These are phyloP conservation scores for Palloptera scutellata DNA, from an alignment of 2,888 invertebrate species.

Conservation along the genomic window DNA sequence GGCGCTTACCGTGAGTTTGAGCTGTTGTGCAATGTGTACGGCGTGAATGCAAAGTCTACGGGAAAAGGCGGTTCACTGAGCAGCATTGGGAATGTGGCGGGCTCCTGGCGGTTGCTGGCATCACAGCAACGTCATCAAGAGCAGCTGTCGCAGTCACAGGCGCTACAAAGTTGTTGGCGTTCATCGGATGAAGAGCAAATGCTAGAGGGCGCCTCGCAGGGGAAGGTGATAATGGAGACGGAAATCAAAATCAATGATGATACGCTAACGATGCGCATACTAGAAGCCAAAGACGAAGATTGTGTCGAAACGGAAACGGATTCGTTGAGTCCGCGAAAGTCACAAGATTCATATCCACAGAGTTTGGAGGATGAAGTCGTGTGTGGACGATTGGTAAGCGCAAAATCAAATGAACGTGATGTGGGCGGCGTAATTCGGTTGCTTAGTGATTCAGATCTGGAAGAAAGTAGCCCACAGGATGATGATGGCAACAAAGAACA, in stretches of 20 bases:
- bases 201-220: slow-evolving; percentile 63
- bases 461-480: slow-evolving; percentile 62
- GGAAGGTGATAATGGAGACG: slow-evolving; percentile 80
- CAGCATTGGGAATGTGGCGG: slow-evolving; percentile 30
- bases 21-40: slow-evolving; percentile 70
- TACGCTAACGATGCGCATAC: slow-evolving; percentile 83
- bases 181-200: slow-evolving; percentile 46
- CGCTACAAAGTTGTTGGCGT: slow-evolving; percentile 43
- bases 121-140: slow-evolving; percentile 23
- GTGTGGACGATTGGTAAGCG: slow-evolving; percentile 60
- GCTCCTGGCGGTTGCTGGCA: slow-evolving; percentile 34
- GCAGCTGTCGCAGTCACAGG: slow-evolving; percentile 32
- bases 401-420: slow-evolving; percentile 40
- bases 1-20: slow-evolving; percentile 69
- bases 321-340: slow-evolving; percentile 50
- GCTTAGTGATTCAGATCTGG: slow-evolving; percentile 70
- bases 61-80: slow-evolving; percentile 16
- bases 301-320: slow-evolving; percentile 39
- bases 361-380: slow-evolving; percentile 49
- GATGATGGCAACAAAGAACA: not conserved
- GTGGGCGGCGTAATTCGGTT: slow-evolving; percentile 68
- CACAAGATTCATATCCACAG: slow-evolving; percentile 43
- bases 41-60: slow-evolving; percentile 47
- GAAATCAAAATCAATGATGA: slow-evolving; percentile 84
- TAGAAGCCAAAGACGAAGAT: slow-evolving; percentile 68